phyloP scores from a whole-genome alignment of 2,888 invertebrate species.

The Pristionchus exspectatus region DNA sequence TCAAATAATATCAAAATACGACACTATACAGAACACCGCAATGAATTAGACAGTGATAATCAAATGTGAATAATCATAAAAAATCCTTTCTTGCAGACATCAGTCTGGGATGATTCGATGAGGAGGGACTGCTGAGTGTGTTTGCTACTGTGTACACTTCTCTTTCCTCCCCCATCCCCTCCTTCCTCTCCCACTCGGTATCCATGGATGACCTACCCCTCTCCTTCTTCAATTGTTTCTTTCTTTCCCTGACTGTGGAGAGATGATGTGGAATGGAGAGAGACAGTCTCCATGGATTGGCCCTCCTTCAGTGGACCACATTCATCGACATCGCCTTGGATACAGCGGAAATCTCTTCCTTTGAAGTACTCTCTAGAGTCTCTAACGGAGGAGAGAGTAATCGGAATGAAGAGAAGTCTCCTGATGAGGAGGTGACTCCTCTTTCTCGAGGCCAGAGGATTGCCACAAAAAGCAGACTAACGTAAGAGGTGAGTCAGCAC shows the following conservation, averaged over 20 bases:
- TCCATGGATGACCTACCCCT: background rate
- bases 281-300: background rate
- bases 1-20: too few relatives aligned
- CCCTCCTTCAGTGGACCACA: background rate
- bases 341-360: background rate
- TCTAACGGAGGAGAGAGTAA: background rate
- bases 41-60: too few relatives aligned
- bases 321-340: background rate
- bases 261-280: background rate
- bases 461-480: background rate
- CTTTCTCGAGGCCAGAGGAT: background rate
- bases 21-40: too few relatives aligned
- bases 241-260: background rate
- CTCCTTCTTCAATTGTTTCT: background rate
- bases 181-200: background rate
- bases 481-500: background rate
- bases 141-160: conserved; percentile 39
- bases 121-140: background rate
- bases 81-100: background rate
- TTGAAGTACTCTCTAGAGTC: background rate
- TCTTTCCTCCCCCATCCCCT: background rate
- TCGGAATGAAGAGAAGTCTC: background rate
- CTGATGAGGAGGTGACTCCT: background rate
- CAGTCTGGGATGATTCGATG: background rate
- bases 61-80: too few relatives aligned